Evolutionary conservation across 2,113 vertebrate species (phyloP).

Genomic region (Pterocles orientalis): DNA sequence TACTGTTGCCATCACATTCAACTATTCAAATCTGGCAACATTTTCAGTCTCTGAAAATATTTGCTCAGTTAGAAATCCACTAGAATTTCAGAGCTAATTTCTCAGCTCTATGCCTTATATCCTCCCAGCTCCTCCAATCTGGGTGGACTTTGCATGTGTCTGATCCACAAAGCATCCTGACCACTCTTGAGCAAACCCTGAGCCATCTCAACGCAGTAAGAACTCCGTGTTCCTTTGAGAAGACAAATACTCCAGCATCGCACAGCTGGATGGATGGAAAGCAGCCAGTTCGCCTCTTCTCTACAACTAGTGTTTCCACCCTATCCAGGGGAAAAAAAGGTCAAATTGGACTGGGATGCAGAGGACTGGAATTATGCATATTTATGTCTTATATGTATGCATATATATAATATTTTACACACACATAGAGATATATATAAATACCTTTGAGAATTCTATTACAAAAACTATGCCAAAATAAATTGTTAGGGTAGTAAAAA

Average conservation of each 20-base stretch:
- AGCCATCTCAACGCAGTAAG: rapidly evolving
- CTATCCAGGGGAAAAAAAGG: background rate
- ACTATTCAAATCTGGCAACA: background rate
- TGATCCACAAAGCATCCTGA: background rate
- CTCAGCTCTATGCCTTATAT: background rate
- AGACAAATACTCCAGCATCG: background rate
- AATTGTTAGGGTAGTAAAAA: background rate
- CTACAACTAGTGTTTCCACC: background rate
- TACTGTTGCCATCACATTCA: background rate
- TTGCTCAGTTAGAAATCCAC: background rate
- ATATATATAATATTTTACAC: background rate
- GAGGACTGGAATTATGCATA: background rate
- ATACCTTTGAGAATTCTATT: background rate
- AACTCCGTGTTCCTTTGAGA: background rate
- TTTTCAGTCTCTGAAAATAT: background rate
- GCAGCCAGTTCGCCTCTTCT: background rate
- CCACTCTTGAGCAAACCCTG: background rate
- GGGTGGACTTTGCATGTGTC: background rate
- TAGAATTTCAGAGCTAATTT: background rate
- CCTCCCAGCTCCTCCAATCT: background rate
- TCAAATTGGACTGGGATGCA: background rate
- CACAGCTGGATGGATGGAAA: background rate
- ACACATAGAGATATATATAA: rapidly evolving
- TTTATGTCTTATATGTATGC: background rate
- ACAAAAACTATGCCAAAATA: background rate